phyloP scores from a whole-genome alignment of 2,797 vertebrate genomes.

The Enteromius anoplus region DNA sequence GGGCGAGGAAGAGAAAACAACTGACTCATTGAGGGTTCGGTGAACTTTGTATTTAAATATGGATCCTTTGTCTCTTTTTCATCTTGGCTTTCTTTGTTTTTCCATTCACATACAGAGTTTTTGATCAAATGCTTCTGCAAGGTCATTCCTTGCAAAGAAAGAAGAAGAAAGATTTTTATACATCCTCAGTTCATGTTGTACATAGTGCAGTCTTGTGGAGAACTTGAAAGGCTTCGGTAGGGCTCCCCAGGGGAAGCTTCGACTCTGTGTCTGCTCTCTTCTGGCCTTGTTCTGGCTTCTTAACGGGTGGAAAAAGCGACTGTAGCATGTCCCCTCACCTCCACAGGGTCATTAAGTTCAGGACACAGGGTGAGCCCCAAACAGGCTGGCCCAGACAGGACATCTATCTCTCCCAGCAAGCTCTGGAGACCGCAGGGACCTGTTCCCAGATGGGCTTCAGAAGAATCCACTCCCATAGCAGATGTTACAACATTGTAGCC shows the following conservation, averaged over 20 bases:
- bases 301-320: constrained; percentile 17
- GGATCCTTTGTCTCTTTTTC: constrained; percentile 20
- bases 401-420: constrained; percentile 54
- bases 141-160: constrained; percentile 41
- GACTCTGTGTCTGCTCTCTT: constrained; percentile 46
- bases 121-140: constrained; percentile 46
- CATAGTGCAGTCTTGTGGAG: constrained; percentile 50
- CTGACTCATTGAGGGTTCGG: constrained; percentile 30
- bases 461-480: constrained; percentile 27
- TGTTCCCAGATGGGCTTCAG: constrained; percentile 45
- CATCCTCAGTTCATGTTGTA: constrained; percentile 50
- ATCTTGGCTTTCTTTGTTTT: constrained; percentile 8
- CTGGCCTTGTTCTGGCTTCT: constrained; percentile 46
- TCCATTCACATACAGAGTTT: constrained; percentile 26
- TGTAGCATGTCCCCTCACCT: constrained; percentile 42
- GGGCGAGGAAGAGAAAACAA: constrained; percentile 39
- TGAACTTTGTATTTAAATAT: constrained; percentile 26
- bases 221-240: constrained; percentile 61
- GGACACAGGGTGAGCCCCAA: constrained; percentile 41
- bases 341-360: constrained; percentile 57
- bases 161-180: constrained; percentile 35
- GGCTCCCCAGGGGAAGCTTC: constrained; percentile 54
- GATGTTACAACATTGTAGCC: constrained; percentile 27
- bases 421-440: constrained; percentile 40
- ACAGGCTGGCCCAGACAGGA: constrained; percentile 38